Evolutionary conservation across 2,888 invertebrate species (phyloP), one percentile per base, ranked within the genome.

Genomic region (Psylliodes chrysocephalus): DNA sequence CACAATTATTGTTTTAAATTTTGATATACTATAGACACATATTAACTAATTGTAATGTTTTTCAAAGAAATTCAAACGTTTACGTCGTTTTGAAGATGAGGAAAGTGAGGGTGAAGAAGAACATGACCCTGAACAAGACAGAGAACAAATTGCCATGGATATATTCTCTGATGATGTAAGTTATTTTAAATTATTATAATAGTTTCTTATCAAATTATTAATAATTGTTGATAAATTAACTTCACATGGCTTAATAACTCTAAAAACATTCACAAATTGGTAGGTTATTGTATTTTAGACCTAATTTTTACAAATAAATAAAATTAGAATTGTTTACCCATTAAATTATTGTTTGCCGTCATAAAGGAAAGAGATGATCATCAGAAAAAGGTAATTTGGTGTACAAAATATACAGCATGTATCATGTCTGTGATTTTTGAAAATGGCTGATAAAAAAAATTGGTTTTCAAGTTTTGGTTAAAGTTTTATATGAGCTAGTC

Each of bases 61-160:
- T 46, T 80, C 79, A 30, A 81, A 94, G 92, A 94, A 93, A 84
- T 96, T 96, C 75, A 95, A 94, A 79, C 89, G 96, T 64, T 84
- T 96, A 66, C 86, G 91, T 67, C 86, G 92, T 25, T 88, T 96
- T 70, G 91, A 93, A 79, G 95, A 96, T 82, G 94, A 94, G 79
- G 96, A 96, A 78, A 94, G 95, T 77, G 95, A 96, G 73, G 93
- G 91, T 73, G 94, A 94, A 77, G 92, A 91, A 47, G 89, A 89
- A 64, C 90, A 90, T 77, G 91, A 91, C 72, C 91, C 91, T 55
- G 90, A 90, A 19, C 87, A 93, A 74, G 94, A 93, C 67, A 86
- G 94, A 67, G 95, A 95, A 77, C 92, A 92, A 7, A 95, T 96
- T 74, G 95, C 95, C 1, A 94, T 93, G 79, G 92, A 94, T 78